phyloP scores from a whole-genome alignment of 2,888 invertebrate species.

The Sinotaia quadrata region DNA sequence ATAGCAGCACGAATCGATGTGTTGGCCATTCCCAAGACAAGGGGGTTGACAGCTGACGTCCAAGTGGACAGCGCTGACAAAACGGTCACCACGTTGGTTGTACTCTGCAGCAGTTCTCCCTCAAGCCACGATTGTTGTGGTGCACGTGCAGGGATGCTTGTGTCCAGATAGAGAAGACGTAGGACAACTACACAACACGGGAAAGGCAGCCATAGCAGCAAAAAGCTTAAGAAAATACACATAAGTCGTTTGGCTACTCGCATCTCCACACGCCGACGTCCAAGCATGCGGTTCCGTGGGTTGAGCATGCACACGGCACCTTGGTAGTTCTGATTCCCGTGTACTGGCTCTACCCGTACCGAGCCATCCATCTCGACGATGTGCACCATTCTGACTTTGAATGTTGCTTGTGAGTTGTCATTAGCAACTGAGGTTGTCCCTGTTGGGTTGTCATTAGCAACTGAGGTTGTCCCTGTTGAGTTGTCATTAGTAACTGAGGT shows the following conservation, averaged over 20 bases:
- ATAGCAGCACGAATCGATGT: conserved; percentile 19
- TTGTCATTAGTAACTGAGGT: too few species aligned
- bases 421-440: too few species aligned
- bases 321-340: conserved; percentile 33
- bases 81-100: conserved; percentile 23
- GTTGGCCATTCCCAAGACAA: conserved; percentile 33
- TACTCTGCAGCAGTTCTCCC: neutral
- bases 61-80: conserved; percentile 26
- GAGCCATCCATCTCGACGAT: conserved; percentile 55
- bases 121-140: neutral
- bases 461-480: too few species aligned
- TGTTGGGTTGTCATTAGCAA: too few species aligned
- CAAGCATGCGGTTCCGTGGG: conserved; percentile 50
- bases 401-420: neutral
- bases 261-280: conserved; percentile 55
- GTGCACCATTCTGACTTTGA: conserved; percentile 30
- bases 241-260: conserved; percentile 57
- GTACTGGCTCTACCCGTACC: conserved; percentile 35
- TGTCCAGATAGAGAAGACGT: conserved; percentile 7
- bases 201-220: conserved; percentile 34
- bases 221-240: conserved; percentile 31
- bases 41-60: conserved; percentile 34
- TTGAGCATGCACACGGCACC: conserved; percentile 62
- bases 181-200: conserved; percentile 26
- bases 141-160: neutral